A percentile compares a stretch with the other conserved stretches of the same genome.
phyloP scores from a whole-genome alignment of 2,888 invertebrate genomes.

The Agrotis exclamationis region DNA sequence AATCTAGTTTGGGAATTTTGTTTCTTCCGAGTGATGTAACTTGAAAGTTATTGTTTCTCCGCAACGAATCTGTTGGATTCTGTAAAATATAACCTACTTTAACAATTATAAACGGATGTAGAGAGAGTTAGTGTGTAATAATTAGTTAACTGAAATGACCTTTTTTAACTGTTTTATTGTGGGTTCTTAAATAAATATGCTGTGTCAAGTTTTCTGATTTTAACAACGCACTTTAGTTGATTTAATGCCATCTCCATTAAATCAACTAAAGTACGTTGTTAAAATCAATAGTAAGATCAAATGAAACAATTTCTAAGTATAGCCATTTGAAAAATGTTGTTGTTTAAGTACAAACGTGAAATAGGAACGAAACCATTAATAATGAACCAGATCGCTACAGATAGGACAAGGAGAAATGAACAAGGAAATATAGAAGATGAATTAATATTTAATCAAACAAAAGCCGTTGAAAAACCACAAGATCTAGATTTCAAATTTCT shows the following conservation, averaged over 20 bases:
- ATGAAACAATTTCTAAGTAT: background rate
- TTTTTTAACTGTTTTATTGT: background rate
- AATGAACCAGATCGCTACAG: background rate
- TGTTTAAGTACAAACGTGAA: background rate
- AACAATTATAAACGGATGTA: background rate
- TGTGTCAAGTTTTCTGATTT: background rate
- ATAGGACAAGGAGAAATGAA: background rate
- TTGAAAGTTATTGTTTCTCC: conserved; percentile 6
- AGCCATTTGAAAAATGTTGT: background rate
- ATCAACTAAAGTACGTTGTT: too few species aligned
- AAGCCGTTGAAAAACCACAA: background rate
- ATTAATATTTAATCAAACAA: conserved; percentile 34
- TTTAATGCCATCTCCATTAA: too few species aligned
- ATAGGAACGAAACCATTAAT: background rate
- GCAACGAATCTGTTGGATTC: conserved; percentile 32
- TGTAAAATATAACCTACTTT: conserved; percentile 51
- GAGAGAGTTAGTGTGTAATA: background rate
- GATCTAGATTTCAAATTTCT: conserved; percentile 7
- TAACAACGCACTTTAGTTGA: background rate
- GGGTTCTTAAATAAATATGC: background rate
- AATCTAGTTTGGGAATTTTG: background rate
- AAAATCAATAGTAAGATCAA: too few species aligned
- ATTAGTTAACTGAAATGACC: background rate
- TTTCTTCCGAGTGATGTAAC: conserved; percentile 1
- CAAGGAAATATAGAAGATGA: background rate